A percentile compares a stretch with the other conserved stretches of the same genome.
Evolutionary conservation across 1,140 invertebrate genomes (phyloP).

Genomic region (Macrosteles quadrilineatus): DNA sequence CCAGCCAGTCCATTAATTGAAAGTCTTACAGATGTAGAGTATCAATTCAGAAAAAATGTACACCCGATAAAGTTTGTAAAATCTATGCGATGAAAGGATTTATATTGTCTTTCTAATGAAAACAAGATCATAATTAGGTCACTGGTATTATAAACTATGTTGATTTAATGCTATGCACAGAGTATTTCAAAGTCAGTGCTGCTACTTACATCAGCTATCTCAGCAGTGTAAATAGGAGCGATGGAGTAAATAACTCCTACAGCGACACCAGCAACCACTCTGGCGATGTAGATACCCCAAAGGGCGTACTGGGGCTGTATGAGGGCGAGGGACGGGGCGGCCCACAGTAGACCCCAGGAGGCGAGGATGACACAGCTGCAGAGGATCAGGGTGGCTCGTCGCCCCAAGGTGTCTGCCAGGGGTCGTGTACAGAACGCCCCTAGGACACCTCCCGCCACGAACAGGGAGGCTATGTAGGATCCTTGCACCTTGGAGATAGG

Average conservation of each 20-base stretch:
- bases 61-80: too few relatives aligned
- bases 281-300: slow-evolving; percentile 2
- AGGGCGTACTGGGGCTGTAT: too few relatives aligned
- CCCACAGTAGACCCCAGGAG: slow-evolving; percentile 18
- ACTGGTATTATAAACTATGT: too few relatives aligned
- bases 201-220: slow-evolving; percentile 29
- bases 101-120: too few relatives aligned
- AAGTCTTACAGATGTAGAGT: too few relatives aligned
- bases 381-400: slow-evolving; percentile 1
- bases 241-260: slow-evolving; percentile 11
- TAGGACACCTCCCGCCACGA: neutral
- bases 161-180: too few relatives aligned
- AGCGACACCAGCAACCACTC: slow-evolving; percentile 16
- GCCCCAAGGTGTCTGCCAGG: neutral
- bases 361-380: neutral
- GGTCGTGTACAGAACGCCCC: slow-evolving; percentile 2
- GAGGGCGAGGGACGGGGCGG: neutral
- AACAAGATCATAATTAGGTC: too few relatives aligned
- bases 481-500: neutral
- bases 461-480: slow-evolving; percentile 26
- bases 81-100: too few relatives aligned
- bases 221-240: slow-evolving; percentile 25
- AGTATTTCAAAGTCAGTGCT: too few relatives aligned
- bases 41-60: too few relatives aligned
- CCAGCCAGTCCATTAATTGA: too few relatives aligned